These are phyloP conservation scores for Calliopum simillimum DNA, from an alignment of 2,888 invertebrate species.

Conservation along the genomic window DNA sequence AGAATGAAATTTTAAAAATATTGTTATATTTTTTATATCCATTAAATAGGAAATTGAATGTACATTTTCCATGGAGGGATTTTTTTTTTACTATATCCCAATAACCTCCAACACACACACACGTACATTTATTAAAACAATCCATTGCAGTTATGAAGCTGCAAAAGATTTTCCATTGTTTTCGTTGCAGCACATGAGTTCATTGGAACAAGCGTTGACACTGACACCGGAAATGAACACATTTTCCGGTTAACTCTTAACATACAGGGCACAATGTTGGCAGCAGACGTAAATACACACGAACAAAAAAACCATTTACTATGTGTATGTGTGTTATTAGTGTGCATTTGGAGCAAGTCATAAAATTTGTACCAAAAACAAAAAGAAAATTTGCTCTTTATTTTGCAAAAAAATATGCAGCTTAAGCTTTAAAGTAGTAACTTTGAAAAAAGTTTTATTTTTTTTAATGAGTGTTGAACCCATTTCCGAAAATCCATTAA, in stretches of 20 bases:
- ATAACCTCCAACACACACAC: background rate
- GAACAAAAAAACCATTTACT: too few species aligned
- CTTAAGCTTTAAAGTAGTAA: too few species aligned
- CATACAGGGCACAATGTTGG: background rate
- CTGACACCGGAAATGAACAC: slow-evolving; percentile 63
- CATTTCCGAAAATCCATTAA: too few species aligned
- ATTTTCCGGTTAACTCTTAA: slow-evolving; percentile 52
- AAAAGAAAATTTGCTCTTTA: too few species aligned
- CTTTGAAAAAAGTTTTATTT: too few species aligned
- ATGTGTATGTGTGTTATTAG: too few species aligned
- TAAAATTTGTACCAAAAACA: too few species aligned
- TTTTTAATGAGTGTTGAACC: too few species aligned
- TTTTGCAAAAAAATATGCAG: too few species aligned
- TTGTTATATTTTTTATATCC: slow-evolving; percentile 10
- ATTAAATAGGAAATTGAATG: slow-evolving; percentile 24
- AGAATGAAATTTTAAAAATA: too few species aligned
- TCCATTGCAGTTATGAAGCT: background rate
- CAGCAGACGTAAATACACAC: background rate
- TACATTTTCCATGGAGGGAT: slow-evolving; percentile 22
- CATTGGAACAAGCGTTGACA: slow-evolving; percentile 47
- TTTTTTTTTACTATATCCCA: background rate
- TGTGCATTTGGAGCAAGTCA: too few species aligned
- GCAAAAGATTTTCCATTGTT: background rate
- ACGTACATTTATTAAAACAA: slow-evolving; percentile 2
- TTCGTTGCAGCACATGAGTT: background rate